Evolutionary conservation across 2,888 invertebrate genomes (phyloP), one percentile per base, ranked within the genome.

Genomic region (Aphrophora alni): DNA sequence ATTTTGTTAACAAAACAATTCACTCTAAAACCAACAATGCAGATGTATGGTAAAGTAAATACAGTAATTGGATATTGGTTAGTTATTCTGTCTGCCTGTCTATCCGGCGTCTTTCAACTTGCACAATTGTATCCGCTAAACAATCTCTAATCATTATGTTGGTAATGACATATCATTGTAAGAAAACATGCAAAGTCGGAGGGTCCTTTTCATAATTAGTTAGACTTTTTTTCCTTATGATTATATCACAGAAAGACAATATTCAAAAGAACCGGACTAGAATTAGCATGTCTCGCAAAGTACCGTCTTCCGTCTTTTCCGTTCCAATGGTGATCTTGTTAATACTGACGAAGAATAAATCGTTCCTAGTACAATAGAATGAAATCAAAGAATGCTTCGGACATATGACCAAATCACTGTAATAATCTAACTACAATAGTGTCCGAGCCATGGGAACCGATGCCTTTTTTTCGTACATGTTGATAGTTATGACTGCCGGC

Each of bases 201-300:
- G 59, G 59, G 59, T 59, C 59, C 59, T 59, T 59, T 59, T 59
- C 59, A 59, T 59, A 59, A 59, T 59, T 59, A 59, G 21, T 59
- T n/a, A 59, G 59, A 59, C 12, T 59, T 21, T 21, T 21, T 14
- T 59, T 59, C 59, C 21, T 59, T 59, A 59, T 59, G 59, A 59
- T 59, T 21, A 14, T 59, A 59, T 59, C 59, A 59, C 21, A 33
- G 33, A 33, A 33, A 33, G 33, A 33, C 33, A 33, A 33, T 33
- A 33, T 33, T 33, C 33, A 5, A 33, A 33, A 33, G 33, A 33
- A 33, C 3, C 33, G 21, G 59, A 59, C 59, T 59, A 21, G 59
- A 59, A 59, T 59, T 59, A 59, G 59, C 59, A 59, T 59, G 59
- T 59, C 59, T 59, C 14, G 4, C 14, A 59, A 59, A 59, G 21